A percentile compares a stretch with the other conserved stretches of the same genome.
These are phyloP conservation scores for Coelogynopora nodosa DNA, from an alignment of 2,888 invertebrate genomes.

Conservation along the genomic window DNA sequence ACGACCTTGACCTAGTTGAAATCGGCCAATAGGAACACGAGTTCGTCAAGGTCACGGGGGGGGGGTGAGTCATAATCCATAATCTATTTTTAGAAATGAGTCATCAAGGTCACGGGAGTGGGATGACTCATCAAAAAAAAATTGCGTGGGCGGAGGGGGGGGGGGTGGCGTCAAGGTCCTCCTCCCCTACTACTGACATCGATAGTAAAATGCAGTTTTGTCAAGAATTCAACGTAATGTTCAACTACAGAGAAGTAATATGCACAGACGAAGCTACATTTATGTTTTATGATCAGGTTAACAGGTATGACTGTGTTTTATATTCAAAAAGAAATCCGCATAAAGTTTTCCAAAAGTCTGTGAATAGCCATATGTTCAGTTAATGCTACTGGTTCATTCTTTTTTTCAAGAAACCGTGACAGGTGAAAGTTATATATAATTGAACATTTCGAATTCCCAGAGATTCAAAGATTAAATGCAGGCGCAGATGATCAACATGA, in stretches of 20 bases:
- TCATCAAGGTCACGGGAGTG: no score
- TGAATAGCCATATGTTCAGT: constrained; percentile 35
- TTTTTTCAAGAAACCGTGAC: constrained; percentile 14
- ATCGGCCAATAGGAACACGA: no score
- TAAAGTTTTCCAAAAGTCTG: not conserved
- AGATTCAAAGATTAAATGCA: not conserved
- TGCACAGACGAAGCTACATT: constrained; percentile 40
- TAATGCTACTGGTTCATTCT: constrained; percentile 15
- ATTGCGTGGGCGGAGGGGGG: no score
- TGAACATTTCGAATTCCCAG: constrained; percentile 31
- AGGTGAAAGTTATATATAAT: constrained; percentile 9
- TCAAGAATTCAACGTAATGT: constrained; percentile 15
- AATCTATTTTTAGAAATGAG: no score
- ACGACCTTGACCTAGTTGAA: no score
- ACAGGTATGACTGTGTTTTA: constrained; percentile 32
- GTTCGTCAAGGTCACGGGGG: no score
- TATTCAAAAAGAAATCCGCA: constrained; percentile 35
- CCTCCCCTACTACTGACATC: no score
- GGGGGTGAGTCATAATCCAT: no score
- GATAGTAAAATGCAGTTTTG: constrained; percentile 26
- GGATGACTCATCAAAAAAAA: no score
- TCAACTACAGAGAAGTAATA: constrained; percentile 33
- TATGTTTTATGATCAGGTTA: constrained; percentile 34
- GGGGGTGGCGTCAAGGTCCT: no score
- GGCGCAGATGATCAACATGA: constrained; percentile 22